Conservation (phyloP, 2,888 invertebrate species). For the Anthoptus insignis region DNA sequence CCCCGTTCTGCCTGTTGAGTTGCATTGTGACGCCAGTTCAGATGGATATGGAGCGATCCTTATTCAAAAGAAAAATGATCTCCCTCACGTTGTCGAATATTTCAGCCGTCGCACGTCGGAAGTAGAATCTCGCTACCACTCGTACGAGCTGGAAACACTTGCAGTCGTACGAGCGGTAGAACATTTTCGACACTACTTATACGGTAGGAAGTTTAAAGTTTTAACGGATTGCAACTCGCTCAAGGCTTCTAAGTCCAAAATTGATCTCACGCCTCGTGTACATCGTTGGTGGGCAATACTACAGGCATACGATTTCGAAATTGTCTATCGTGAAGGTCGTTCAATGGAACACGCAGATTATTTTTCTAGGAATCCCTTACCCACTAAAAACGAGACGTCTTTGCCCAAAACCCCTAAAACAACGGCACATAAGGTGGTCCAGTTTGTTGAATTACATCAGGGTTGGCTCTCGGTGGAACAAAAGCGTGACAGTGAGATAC, state of each 20-base stretch:
- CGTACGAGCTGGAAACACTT: slow-evolving; percentile 14
- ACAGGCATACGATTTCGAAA: slow-evolving; percentile 4
- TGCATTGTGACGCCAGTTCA: slow-evolving; percentile 42
- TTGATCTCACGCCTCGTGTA: slow-evolving; percentile 1
- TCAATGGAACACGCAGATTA: slow-evolving; percentile 3
- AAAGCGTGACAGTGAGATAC: background rate
- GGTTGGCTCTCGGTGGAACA: background rate
- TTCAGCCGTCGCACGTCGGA: slow-evolving; percentile 37
- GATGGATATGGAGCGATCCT: slow-evolving; percentile 40
- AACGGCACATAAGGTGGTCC: background rate
- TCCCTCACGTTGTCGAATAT: slow-evolving; percentile 36
- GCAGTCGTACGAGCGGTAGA: slow-evolving; percentile 5
- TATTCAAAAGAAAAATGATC: slow-evolving; percentile 31
- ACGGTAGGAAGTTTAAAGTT: background rate
- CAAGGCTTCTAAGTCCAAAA: background rate
- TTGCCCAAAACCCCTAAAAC: too few species aligned
- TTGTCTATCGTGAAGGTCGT: slow-evolving; percentile 1
- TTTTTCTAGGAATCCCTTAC: slow-evolving; percentile 1
- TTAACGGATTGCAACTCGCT: slow-evolving; percentile 25
- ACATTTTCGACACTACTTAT: slow-evolving; percentile 6
- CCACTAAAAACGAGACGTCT: background rate
- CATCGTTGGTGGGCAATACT: slow-evolving; percentile 12
- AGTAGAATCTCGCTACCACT: slow-evolving; percentile 41
- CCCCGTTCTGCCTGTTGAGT: slow-evolving; percentile 31
- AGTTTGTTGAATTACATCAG: background rate